Evolutionary conservation across 2,797 vertebrate genomes (phyloP), one percentile per base, ranked within the genome.

Genomic region (Lutjanus argentimaculatus): DNA sequence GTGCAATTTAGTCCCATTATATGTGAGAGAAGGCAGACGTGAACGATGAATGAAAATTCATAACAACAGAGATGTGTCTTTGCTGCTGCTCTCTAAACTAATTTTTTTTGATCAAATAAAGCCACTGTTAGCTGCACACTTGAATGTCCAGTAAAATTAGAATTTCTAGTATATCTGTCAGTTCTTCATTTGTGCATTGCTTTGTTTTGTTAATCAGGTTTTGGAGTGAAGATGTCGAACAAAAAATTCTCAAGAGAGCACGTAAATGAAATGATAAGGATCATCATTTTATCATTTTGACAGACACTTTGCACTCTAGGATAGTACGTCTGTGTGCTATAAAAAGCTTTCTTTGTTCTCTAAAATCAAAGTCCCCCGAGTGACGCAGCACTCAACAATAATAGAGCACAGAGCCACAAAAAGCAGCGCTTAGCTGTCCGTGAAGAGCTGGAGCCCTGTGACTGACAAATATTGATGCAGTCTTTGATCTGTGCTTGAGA

Each of bases 381-480:
- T 73, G 79, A 91, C 45, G 52, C 66, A 58, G 70, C 62, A 21
- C 73, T 88, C 88, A 92, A 85, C 61, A 86, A 81, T 75, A 92
- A 91, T 65, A 88, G 42, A 77, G 65, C 49, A 0, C 43, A 75
- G 40, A 71, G 67, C 75, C 84, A 78, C 76, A 67, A 79, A 84
- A 86, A 89, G 90, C 83, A 68, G 55, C 2, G 76, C 42, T 77
- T 40, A 67, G 69, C 43, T 63, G 66, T 67, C 80, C 17, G 17
- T 67, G 59, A 79, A 68, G 72, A 59, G 59, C 19, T 43, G 69
- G 78, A 86, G 61, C 69, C 81, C 80, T 25, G 64, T 11, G 80
- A 70, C 69, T 71, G 72, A 82, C 82, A 89, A 92, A 92, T 90
- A 90, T 92, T 92, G 91, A 88, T 72, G 68, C 55, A 85, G 74